Evolutionary conservation across 2,888 invertebrate species (phyloP).

Genomic region (Neoitamus cyanurus): DNA sequence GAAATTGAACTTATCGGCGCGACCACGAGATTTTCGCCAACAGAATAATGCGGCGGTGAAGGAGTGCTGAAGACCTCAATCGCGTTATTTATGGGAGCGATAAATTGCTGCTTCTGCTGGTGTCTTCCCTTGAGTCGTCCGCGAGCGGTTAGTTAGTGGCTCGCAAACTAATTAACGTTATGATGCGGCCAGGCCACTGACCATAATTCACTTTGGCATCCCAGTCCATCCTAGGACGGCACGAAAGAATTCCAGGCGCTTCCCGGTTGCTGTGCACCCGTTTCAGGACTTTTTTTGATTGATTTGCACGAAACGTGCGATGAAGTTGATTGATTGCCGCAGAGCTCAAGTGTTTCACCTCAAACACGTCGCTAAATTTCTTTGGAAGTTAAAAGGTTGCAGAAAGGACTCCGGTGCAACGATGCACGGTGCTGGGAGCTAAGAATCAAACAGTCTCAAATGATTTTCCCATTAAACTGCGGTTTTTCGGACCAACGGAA

Average conservation of each 20-base stretch:
- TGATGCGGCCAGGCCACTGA: slow-evolving; percentile 45
- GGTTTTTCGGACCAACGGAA: no score
- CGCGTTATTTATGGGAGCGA: slow-evolving; percentile 54
- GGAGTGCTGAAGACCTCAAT: slow-evolving; percentile 45
- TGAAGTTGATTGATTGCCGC: slow-evolving; percentile 41
- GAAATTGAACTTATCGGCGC: slow-evolving; percentile 39
- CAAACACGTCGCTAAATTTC: neutral
- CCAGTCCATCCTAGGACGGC: neutral
- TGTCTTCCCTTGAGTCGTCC: slow-evolving; percentile 21
- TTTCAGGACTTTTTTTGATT: slow-evolving; percentile 39
- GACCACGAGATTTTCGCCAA: slow-evolving; percentile 26
- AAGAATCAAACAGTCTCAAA: neutral
- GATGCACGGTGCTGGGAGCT: neutral
- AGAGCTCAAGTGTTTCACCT: slow-evolving; percentile 6
- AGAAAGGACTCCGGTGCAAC: neutral
- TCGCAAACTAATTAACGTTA: slow-evolving; percentile 48
- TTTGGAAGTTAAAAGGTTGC: neutral
- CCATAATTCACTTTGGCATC: slow-evolving; percentile 47
- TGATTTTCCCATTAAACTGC: no score
- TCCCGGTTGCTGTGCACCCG: slow-evolving; percentile 33
- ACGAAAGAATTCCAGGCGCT: slow-evolving; percentile 11
- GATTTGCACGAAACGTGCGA: slow-evolving; percentile 30
- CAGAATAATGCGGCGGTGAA: slow-evolving; percentile 6
- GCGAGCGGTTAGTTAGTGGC: slow-evolving; percentile 45
- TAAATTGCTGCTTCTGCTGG: slow-evolving; percentile 51